phyloP scores from a whole-genome alignment of 2,888 invertebrate species.

The Erannis defoliaria region DNA sequence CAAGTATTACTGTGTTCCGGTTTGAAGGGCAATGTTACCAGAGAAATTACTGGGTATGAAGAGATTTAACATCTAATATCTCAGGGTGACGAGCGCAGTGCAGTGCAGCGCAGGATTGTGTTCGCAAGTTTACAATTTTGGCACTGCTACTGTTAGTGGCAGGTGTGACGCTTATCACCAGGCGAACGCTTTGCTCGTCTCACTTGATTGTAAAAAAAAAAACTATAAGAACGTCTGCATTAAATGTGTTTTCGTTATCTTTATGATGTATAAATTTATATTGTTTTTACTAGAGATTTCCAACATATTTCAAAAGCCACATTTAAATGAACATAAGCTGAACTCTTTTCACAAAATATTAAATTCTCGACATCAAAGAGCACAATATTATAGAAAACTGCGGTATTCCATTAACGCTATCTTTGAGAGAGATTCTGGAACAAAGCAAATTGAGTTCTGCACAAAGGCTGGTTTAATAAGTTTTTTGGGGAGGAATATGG shows the following conservation, averaged over 20 bases:
- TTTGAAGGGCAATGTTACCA: no score
- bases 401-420: constrained; percentile 36
- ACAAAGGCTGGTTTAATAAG: constrained; percentile 32
- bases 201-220: no score
- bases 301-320: constrained; percentile 5
- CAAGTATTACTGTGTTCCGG: no score
- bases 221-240: no score
- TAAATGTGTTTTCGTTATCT: not conserved
- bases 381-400: constrained; percentile 27
- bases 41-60: no score
- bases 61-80: no score
- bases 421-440: constrained; percentile 31
- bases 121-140: no score
- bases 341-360: constrained; percentile 16
- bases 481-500: constrained; percentile 16
- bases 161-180: no score
- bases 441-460: constrained; percentile 36
- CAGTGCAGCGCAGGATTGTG: no score
- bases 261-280: not conserved
- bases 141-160: no score
- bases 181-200: no score
- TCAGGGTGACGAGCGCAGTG: no score
- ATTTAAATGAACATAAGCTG: not conserved
- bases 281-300: not conserved
- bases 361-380: constrained; percentile 25